These are phyloP conservation scores for Apodemia hepburni DNA, from an alignment of 2,888 invertebrate species.

Conservation along the genomic window DNA sequence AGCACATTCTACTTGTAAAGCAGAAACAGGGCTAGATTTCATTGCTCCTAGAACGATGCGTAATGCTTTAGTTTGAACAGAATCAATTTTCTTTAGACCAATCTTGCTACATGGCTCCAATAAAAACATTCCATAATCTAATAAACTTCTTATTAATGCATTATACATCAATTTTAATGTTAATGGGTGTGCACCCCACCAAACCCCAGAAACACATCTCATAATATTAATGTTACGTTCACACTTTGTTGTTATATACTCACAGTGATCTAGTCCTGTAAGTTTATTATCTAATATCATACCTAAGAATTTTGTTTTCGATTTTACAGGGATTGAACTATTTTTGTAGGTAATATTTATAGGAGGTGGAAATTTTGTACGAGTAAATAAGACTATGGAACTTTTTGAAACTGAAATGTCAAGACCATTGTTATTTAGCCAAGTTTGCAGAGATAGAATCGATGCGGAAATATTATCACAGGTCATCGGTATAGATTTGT, in stretches of 20 bases:
- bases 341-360: neutral
- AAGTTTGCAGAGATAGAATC: neutral
- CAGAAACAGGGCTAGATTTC: constrained; percentile 35
- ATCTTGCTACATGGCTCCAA: constrained; percentile 29
- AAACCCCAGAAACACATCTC: constrained; percentile 27
- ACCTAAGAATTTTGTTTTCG: constrained; percentile 24
- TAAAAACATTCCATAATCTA: constrained; percentile 33
- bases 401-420: neutral
- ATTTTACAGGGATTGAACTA: constrained; percentile 2
- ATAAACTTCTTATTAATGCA: constrained; percentile 30
- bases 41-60: constrained; percentile 33
- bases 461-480: neutral
- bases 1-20: constrained; percentile 24
- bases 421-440: neutral
- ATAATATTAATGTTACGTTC: constrained; percentile 24
- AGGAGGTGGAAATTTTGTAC: neutral
- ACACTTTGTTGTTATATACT: constrained; percentile 24
- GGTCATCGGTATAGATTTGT: neutral
- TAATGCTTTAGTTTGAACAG: constrained; percentile 33
- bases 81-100: constrained; percentile 9
- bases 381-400: neutral
- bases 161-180: constrained; percentile 31
- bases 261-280: constrained; percentile 21
- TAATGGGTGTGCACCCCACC: constrained; percentile 33
- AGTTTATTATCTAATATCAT: constrained; percentile 26